Base-by-base conservation (phyloP, 2,113 vertebrate species). In the Mola mola region DNA sequence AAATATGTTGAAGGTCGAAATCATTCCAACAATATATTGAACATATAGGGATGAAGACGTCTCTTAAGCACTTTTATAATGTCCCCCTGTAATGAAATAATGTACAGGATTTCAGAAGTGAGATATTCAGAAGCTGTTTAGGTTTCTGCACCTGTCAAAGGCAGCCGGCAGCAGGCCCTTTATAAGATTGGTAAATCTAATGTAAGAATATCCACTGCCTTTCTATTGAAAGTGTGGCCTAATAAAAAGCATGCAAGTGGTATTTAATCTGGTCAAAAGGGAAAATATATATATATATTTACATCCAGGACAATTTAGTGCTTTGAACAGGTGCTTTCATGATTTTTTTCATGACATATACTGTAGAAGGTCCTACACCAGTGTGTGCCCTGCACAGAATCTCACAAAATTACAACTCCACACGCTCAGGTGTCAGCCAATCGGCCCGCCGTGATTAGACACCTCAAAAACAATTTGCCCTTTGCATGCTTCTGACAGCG, bases 401-500 rank as follows among this genome's bases (percentile, higher is more conserved):
- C 40, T 66, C 51, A 47, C 17, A 34, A 55, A 46, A 64, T 48
- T 37, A 50, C 13, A 51, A 50, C 28, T 8, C 10, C 40, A 41
- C 26, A 53, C 17, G 59, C 20, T 49, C 41, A 53, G 53, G 41
- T 74, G 47, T 60, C 33, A 76, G 41, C 22, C 29, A 58, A 78
- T 70, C 52, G 63, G 22, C 46, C 24, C 0, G 16, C 26, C 36
- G 42, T 20, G 37, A 63, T 75, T 63, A 44, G 40, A 75, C 76
- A 66, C 31, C 50, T 31, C 29, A 38, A 48, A 49, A 69, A 73
- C 55, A 40, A 82, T 68, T 73, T 87, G 78, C 78, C 83, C 82
- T 88, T 89, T 92, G 55, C 67, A 73, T 79, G 64, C 77, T 85
- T 88, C 65, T 85, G 86, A 90, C 82, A 85, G 73, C 51, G 66